These are phyloP conservation scores for Dynastes tityus DNA, from an alignment of 2,888 invertebrate species.

Conservation along the genomic window DNA sequence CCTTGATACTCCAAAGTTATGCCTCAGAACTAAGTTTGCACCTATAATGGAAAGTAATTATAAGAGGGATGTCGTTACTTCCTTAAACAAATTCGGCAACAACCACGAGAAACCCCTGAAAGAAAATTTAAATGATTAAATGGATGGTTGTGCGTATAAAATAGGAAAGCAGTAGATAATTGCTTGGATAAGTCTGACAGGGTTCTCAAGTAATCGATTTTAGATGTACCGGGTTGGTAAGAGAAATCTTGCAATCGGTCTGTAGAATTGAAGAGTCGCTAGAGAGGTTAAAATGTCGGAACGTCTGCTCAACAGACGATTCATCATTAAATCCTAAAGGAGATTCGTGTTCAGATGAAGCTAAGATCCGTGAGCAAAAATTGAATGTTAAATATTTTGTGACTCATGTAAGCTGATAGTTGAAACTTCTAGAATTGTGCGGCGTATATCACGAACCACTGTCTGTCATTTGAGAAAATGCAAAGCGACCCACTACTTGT, in stretches of 20 bases:
- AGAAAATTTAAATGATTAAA: constrained; percentile 68
- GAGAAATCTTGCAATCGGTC: constrained; percentile 93
- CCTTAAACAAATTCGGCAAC: constrained; percentile 75
- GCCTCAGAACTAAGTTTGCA: constrained; percentile 89
- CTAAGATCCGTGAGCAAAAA: constrained; percentile 92
- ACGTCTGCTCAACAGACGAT: constrained; percentile 63
- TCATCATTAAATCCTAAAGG: constrained; percentile 75
- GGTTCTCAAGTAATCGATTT: constrained; percentile 49
- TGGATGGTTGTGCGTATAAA: constrained; percentile 69
- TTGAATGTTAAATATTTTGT: constrained; percentile 88
- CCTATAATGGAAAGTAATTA: constrained; percentile 88
- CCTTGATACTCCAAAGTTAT: constrained; percentile 93
- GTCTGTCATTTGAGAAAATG: constrained; percentile 41
- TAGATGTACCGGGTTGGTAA: constrained; percentile 82
- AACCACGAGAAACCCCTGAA: constrained; percentile 69
- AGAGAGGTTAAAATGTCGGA: constrained; percentile 82
- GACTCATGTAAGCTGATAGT: constrained; percentile 65
- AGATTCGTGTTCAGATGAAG: constrained; percentile 81
- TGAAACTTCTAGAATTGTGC: neutral
- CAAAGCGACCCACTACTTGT: constrained; percentile 33
- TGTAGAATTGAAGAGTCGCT: constrained; percentile 96
- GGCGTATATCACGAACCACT: constrained; percentile 29
- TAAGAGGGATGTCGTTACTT: constrained; percentile 66
- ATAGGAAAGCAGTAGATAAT: constrained; percentile 72
- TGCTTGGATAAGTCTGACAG: neutral